phyloP scores from a whole-genome alignment of 2,888 invertebrate genomes.

The Oscheius sp. region DNA sequence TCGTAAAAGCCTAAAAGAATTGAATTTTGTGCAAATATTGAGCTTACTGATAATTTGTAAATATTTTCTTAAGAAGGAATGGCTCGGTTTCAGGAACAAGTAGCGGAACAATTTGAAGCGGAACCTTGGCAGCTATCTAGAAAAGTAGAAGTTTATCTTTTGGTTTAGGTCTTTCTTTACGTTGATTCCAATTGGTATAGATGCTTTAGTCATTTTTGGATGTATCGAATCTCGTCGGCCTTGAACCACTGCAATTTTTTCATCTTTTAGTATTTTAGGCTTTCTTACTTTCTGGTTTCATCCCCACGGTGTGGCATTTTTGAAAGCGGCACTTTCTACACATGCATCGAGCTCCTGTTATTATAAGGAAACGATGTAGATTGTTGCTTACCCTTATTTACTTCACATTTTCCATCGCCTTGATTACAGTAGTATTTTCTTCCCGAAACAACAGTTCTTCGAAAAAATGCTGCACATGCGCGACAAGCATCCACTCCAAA shows the following conservation, averaged over 20 bases:
- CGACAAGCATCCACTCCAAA: constrained; percentile 23
- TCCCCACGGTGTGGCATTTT: constrained; percentile 24
- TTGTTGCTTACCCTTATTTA: constrained; percentile 10
- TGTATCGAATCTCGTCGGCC: constrained; percentile 14
- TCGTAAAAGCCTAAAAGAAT: background rate
- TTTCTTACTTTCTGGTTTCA: constrained; percentile 18
- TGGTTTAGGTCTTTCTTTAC: background rate
- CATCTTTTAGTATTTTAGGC: background rate
- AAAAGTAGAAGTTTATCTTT: background rate
- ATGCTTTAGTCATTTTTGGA: background rate
- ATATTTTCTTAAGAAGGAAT: background rate
- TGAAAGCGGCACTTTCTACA: constrained; percentile 18
- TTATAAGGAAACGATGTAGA: background rate
- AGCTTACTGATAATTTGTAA: constrained; percentile 6
- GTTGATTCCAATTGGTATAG: too few species aligned
- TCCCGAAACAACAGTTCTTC: constrained; percentile 21
- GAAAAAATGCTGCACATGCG: constrained; percentile 26
- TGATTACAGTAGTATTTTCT: constrained; percentile 27
- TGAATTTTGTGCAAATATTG: background rate
- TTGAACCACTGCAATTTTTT: constrained; percentile 19
- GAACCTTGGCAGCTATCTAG: background rate
- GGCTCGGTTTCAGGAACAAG: background rate
- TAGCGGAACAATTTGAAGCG: background rate
- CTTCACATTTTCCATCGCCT: constrained; percentile 10
- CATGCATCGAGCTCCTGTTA: constrained; percentile 21